These are phyloP conservation scores for Furcifer pardalis DNA, from an alignment of 2,797 vertebrate species.

Conservation along the genomic window DNA sequence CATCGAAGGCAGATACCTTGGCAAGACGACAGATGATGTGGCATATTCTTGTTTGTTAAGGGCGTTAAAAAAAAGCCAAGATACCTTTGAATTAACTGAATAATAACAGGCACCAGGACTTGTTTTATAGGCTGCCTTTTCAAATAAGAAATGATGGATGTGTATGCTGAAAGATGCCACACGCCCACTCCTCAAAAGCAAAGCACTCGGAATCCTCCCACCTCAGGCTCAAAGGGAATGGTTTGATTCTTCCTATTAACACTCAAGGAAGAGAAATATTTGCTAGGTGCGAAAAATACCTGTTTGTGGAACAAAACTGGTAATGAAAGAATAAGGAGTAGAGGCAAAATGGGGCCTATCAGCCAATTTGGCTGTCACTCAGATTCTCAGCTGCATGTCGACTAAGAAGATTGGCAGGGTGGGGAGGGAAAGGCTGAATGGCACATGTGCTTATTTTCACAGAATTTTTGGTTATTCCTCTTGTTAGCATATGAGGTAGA, in stretches of 20 bases:
- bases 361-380: constrained; percentile 65
- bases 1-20: constrained; percentile 50
- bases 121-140: constrained; percentile 59
- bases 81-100: constrained; percentile 62
- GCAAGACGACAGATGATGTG: constrained; percentile 58
- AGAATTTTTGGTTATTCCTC: too few species aligned
- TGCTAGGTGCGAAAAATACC: constrained; percentile 62
- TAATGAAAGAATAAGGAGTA: constrained; percentile 27
- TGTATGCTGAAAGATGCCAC: constrained; percentile 50
- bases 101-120: constrained; percentile 61
- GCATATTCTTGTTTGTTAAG: constrained; percentile 53
- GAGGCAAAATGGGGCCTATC: not conserved
- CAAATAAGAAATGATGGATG: constrained; percentile 68
- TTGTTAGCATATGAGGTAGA: too few species aligned
- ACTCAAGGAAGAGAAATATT: constrained; percentile 54
- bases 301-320: constrained; percentile 37
- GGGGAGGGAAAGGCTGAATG: not conserved
- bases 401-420: not conserved
- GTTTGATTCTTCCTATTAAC: constrained; percentile 68
- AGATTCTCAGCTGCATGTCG: constrained; percentile 28
- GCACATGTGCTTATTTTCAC: not conserved
- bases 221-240: constrained; percentile 58
- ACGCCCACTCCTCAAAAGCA: constrained; percentile 38
- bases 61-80: constrained; percentile 55
- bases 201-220: constrained; percentile 30